These are phyloP conservation scores for Lycorma delicatula DNA, from an alignment of 1,140 invertebrate species.

Conservation along the genomic window DNA sequence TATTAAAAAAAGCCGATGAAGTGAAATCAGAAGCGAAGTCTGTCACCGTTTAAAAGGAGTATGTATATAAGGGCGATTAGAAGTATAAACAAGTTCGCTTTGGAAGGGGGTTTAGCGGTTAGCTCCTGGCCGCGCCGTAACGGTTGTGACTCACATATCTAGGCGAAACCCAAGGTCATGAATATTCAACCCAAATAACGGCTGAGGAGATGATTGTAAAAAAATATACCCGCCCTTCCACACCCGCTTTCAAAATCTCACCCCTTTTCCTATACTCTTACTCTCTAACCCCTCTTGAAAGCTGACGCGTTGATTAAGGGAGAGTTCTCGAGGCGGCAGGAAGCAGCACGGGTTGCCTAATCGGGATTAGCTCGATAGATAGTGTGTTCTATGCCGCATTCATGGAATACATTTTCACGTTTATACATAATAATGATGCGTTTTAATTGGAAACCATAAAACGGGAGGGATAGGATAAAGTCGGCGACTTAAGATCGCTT, in stretches of 20 bases:
- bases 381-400: background rate
- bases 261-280: too few species aligned
- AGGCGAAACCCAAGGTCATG: slow-evolving; percentile 3
- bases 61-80: slow-evolving; percentile 3
- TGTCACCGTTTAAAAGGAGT: too few species aligned
- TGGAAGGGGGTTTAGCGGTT: background rate
- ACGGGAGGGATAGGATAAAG: slow-evolving; percentile 6
- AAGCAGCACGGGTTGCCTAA: too few species aligned
- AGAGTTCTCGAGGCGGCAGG: too few species aligned
- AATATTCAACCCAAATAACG: slow-evolving; percentile 2
- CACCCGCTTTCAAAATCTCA: too few species aligned
- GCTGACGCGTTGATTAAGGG: background rate
- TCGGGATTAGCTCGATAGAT: slow-evolving; percentile 5
- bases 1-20: too few species aligned
- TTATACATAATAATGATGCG: slow-evolving; percentile 7
- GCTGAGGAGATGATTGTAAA: slow-evolving; percentile 3
- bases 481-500: background rate
- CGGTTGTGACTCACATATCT: too few species aligned
- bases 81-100: background rate
- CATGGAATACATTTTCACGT: slow-evolving; percentile 3
- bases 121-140: too few species aligned
- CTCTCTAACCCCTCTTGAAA: too few species aligned
- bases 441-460: slow-evolving; percentile 3
- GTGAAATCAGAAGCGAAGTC: too few species aligned
- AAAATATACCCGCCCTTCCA: background rate